phyloP scores from a whole-genome alignment of 2,797 vertebrate genomes.

The Catharus ustulatus region DNA sequence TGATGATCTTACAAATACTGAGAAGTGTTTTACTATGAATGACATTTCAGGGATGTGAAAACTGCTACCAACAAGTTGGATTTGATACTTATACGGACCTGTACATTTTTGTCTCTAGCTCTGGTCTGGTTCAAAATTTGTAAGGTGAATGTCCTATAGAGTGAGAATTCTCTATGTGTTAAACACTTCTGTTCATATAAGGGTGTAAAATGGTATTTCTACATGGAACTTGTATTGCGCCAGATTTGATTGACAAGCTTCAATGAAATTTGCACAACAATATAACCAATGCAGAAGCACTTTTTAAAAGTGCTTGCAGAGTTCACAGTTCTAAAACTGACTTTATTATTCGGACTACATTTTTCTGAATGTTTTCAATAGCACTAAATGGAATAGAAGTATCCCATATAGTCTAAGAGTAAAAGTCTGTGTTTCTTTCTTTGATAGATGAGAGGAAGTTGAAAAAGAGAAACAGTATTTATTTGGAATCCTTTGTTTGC shows the following conservation, averaged over 20 bases:
- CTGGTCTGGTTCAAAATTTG: background rate
- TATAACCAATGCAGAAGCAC: background rate
- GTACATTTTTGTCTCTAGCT: background rate
- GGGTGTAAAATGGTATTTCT: background rate
- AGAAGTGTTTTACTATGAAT: background rate
- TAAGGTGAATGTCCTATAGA: background rate
- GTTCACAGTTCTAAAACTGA: background rate
- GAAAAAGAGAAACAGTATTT: background rate
- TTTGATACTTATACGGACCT: rapidly evolving
- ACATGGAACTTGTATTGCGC: background rate
- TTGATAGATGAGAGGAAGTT: background rate
- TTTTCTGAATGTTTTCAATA: background rate
- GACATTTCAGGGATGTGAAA: background rate
- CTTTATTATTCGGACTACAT: background rate
- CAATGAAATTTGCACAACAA: background rate
- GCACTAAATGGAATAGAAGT: background rate
- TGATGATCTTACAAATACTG: background rate
- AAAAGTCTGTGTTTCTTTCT: background rate
- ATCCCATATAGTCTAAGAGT: background rate
- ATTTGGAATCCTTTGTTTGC: background rate
- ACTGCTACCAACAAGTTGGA: background rate
- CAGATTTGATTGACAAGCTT: background rate
- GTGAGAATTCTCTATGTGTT: background rate
- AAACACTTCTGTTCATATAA: background rate
- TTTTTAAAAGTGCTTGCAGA: background rate